Conservation (phyloP, 2,888 invertebrate genomes). For the Spilosoma lubricipeda region DNA sequence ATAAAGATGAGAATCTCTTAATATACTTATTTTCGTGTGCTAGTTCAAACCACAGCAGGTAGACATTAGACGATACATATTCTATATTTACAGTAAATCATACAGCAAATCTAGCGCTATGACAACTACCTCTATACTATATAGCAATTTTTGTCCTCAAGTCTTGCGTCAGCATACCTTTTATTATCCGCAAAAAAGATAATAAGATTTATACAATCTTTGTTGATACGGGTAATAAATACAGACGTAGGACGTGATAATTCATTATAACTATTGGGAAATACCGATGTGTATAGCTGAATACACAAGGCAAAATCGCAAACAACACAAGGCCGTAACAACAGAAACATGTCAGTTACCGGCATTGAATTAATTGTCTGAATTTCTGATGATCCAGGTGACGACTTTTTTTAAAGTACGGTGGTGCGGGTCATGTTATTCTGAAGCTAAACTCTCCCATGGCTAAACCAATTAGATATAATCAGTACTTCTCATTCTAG, state of each 20-base stretch:
- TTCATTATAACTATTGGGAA: neutral
- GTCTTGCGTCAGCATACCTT: slow-evolving; percentile 17
- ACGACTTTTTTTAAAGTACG: neutral
- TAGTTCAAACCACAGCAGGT: neutral
- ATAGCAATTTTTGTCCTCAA: neutral
- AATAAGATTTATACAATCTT: slow-evolving; percentile 9
- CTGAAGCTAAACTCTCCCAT: neutral
- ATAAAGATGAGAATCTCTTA: too few species aligned
- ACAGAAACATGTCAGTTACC: neutral
- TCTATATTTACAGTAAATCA: neutral
- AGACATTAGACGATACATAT: too few species aligned
- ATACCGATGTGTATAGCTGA: neutral
- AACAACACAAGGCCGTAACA: neutral
- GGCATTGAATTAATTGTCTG: neutral
- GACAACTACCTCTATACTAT: neutral
- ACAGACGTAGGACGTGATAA: slow-evolving; percentile 1
- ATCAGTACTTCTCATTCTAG: neutral
- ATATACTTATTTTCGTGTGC: neutral
- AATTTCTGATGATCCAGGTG: neutral
- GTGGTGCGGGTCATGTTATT: too few species aligned
- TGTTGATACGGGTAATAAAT: slow-evolving; percentile 13
- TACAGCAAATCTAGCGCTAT: neutral
- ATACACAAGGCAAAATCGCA: neutral
- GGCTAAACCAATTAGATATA: neutral
- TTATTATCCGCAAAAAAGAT: slow-evolving; percentile 5